These are phyloP conservation scores for Melipona beecheii DNA, from an alignment of 2,888 invertebrate genomes.

Conservation along the genomic window DNA sequence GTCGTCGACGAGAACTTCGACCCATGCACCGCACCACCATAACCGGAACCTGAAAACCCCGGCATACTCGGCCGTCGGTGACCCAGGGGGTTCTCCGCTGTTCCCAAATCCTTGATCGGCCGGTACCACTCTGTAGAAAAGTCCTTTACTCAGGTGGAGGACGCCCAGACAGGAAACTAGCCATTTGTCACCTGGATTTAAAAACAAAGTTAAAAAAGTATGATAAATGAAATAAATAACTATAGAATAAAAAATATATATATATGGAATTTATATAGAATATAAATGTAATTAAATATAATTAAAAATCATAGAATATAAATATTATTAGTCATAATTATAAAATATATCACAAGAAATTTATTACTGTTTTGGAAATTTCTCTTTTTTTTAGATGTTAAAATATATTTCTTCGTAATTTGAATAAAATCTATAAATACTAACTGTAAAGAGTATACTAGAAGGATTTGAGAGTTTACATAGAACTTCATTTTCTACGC, in stretches of 20 bases:
- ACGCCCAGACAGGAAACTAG: conserved; percentile 94
- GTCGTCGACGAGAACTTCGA: conserved; percentile 95
- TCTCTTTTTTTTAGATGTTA: too few relatives aligned
- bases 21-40: conserved; percentile 98
- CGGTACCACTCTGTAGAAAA: conserved; percentile 96
- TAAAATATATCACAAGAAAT: not conserved
- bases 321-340: not conserved
- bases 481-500: not conserved
- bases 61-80: conserved; percentile 86
- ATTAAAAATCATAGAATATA: not conserved
- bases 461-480: not conserved
- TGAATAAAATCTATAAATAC: not conserved
- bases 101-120: conserved; percentile 91
- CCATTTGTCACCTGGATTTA: conserved; percentile 92
- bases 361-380: too few relatives aligned
- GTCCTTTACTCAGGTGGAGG: conserved; percentile 92
- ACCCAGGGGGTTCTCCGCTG: conserved; percentile 84
- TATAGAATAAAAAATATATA: not conserved
- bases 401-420: not conserved
- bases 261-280: not conserved
- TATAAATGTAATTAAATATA: not conserved
- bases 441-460: not conserved
- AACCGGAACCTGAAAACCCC: conserved; percentile 95
- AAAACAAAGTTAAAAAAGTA: not conserved
- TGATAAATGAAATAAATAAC: not conserved